These are phyloP conservation scores for Mystacornis crossleyi DNA, from an alignment of 2,113 vertebrate species.

Conservation along the genomic window DNA sequence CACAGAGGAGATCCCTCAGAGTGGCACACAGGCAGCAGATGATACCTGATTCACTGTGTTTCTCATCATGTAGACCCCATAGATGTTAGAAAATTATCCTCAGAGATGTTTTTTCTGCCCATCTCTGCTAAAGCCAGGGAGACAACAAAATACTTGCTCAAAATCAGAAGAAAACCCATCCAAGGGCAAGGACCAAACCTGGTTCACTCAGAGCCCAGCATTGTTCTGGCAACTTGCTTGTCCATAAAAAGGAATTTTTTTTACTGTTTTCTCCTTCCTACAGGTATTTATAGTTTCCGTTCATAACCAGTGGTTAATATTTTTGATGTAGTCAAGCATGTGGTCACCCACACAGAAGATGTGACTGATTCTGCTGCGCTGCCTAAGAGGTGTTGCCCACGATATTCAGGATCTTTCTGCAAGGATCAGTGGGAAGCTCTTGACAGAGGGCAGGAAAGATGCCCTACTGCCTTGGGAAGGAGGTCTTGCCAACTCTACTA, in stretches of 20 bases:
- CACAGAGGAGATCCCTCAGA: neutral
- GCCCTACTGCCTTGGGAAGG: neutral
- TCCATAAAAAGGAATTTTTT: neutral
- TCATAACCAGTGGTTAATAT: neutral
- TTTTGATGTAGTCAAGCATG: neutral
- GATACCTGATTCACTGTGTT: neutral
- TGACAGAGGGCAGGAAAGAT: neutral
- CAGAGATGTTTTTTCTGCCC: neutral
- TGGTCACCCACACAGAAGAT: neutral
- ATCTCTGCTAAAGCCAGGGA: neutral
- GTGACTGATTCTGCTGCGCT: neutral
- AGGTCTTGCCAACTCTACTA: neutral
- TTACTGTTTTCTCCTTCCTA: neutral
- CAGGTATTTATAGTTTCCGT: constrained; percentile 1
- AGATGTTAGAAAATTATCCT: neutral
- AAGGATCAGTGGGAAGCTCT: neutral
- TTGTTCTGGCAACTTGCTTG: neutral
- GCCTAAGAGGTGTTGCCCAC: neutral
- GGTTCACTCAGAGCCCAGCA: neutral
- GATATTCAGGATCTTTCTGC: neutral
- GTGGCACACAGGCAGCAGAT: neutral
- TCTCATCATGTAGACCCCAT: neutral
- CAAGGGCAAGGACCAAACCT: neutral
- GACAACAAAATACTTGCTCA: neutral
- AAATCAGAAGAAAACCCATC: neutral